These are phyloP conservation scores for Novumbra hubbsi DNA, from an alignment of 2,797 vertebrate species.

Conservation along the genomic window DNA sequence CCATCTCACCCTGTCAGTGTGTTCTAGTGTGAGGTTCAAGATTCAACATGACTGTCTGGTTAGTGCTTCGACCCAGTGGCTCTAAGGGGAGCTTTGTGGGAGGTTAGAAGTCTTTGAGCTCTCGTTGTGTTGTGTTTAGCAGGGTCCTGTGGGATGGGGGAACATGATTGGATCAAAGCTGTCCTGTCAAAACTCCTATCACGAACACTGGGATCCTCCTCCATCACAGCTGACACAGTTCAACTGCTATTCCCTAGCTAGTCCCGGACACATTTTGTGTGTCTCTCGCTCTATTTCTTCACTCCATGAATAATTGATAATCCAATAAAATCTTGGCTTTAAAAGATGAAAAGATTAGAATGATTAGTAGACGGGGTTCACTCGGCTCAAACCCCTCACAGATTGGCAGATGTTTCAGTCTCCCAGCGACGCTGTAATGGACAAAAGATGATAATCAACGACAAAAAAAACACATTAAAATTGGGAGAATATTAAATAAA, in stretches of 20 bases:
- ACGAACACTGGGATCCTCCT: background rate
- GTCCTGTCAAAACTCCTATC: conserved; percentile 7
- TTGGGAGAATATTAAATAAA: no score
- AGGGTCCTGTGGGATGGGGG: conserved; percentile 22
- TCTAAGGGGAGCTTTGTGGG: conserved; percentile 29
- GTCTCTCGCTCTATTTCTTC: conserved; percentile 11
- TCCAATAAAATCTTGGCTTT: conserved; percentile 52
- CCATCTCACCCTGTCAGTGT: conserved; percentile 27
- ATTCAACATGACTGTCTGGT: conserved; percentile 3
- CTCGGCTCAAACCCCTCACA: conserved; percentile 48
- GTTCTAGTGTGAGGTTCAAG: background rate
- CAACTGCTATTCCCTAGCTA: background rate
- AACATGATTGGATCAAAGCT: conserved; percentile 29
- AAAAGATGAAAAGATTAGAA: conserved; percentile 59
- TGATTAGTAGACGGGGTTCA: conserved; percentile 64
- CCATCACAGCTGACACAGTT: conserved; percentile 1
- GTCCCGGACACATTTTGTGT: conserved; percentile 1
- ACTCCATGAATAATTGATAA: conserved; percentile 68
- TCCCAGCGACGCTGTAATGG: no score
- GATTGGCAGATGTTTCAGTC: no score
- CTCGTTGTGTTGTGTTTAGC: conserved; percentile 32
- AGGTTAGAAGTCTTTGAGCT: conserved; percentile 49
- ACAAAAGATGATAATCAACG: no score
- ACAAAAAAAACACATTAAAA: no score
- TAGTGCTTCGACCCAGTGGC: conserved; percentile 33